Percentiles rank a stretch among this genome's conserved stretches.
Conservation (phyloP, 2,113 vertebrate genomes). For the Raja brachyura region DNA sequence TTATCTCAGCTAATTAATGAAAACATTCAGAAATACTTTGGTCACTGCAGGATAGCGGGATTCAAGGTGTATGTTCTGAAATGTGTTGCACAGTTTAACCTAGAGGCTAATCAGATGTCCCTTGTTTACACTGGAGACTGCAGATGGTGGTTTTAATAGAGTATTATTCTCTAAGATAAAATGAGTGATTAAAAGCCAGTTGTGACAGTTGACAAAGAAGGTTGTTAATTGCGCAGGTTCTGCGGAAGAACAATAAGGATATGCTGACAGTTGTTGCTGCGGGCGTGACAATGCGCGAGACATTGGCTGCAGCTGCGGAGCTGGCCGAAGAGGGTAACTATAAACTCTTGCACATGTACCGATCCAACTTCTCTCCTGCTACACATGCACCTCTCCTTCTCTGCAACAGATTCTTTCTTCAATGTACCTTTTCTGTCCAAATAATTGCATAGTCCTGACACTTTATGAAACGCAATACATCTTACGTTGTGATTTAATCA, state of each 20-base stretch:
- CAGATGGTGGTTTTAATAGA: not conserved
- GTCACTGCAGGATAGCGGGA: not conserved
- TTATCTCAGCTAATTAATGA: not conserved
- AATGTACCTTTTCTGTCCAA: not conserved
- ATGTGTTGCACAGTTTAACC: not conserved
- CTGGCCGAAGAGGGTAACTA: constrained; percentile 46
- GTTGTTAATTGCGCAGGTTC: constrained; percentile 60
- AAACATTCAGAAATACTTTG: not conserved
- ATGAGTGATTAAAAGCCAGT: not conserved
- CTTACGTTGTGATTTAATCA: not conserved
- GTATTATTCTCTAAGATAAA: not conserved
- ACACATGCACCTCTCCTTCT: not conserved
- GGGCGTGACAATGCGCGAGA: constrained; percentile 83
- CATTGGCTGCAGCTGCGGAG: constrained; percentile 78
- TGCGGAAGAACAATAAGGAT: constrained; percentile 82
- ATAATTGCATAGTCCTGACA: not conserved
- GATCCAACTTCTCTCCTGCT: no score
- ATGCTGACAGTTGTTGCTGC: constrained; percentile 84
- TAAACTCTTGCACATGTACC: not conserved
- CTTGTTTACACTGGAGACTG: not conserved
- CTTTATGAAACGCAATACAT: not conserved
- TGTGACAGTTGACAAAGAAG: not conserved
- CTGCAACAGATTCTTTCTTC: not conserved
- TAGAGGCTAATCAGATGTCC: not conserved
- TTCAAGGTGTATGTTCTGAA: not conserved